Conservation (phyloP, 2,888 invertebrate genomes). For the Zaprionus obscuricornis region DNA sequence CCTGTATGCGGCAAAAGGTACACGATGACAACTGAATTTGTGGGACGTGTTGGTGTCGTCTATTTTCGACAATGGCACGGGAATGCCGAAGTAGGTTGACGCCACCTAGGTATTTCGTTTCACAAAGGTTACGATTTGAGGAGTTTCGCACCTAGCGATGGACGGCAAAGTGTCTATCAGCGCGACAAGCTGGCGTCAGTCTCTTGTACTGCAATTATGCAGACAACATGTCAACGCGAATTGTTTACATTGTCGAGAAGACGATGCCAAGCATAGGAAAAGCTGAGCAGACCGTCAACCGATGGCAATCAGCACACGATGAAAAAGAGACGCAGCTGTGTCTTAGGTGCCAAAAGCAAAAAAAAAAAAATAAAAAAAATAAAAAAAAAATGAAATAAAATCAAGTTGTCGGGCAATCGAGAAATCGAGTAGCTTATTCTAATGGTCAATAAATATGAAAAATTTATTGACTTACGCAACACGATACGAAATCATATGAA, state of each 20-base stretch:
- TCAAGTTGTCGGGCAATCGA: too few species aligned
- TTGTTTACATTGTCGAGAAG: constrained; percentile 72
- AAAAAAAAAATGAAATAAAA: too few species aligned
- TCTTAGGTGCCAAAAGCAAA: constrained; percentile 53
- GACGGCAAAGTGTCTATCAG: constrained; percentile 35
- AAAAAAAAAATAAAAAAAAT: constrained; percentile 22
- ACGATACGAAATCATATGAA: constrained; percentile 33
- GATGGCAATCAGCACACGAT: constrained; percentile 13
- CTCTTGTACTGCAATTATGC: constrained; percentile 80
- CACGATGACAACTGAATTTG: too few species aligned
- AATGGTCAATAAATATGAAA: constrained; percentile 81
- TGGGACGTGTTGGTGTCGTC: constrained; percentile 57
- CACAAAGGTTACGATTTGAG: constrained; percentile 72
- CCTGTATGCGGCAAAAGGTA: too few species aligned
- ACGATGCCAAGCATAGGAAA: constrained; percentile 3
- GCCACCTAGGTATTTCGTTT: constrained; percentile 74
- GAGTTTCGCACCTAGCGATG: constrained; percentile 67
- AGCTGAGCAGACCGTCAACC: constrained; percentile 9
- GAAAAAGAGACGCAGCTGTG: constrained; percentile 54
- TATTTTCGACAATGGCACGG: constrained; percentile 57
- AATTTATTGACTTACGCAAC: constrained; percentile 75
- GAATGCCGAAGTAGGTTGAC: constrained; percentile 70
- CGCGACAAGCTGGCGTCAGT: constrained; percentile 73
- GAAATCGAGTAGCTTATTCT: constrained; percentile 38
- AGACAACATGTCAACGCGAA: constrained; percentile 81